Percentiles rank a stretch among this genome's conserved stretches.
These are phyloP conservation scores for Sinocyclocheilus anshuiensis DNA, from an alignment of 2,113 vertebrate genomes.

Conservation along the genomic window DNA sequence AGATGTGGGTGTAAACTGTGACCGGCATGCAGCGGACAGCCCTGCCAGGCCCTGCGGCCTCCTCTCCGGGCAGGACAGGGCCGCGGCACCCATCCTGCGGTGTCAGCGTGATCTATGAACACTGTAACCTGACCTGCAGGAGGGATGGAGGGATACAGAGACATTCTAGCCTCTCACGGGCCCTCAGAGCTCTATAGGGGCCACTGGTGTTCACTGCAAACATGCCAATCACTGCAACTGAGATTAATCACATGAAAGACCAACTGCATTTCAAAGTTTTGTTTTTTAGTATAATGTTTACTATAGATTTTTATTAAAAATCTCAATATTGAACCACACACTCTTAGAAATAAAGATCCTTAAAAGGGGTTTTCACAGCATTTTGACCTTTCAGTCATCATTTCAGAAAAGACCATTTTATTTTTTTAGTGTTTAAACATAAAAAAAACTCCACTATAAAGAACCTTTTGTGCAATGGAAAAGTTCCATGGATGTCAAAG, in stretches of 20 bases:
- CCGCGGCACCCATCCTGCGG: conserved; percentile 59
- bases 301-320: conserved; percentile 58
- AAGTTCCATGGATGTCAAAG: too few relatives aligned
- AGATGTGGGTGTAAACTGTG: conserved; percentile 5
- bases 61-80: conserved; percentile 49
- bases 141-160: conserved; percentile 61
- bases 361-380: too few relatives aligned
- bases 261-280: neutral
- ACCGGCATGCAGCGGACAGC: neutral
- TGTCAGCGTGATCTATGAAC: conserved; percentile 79
- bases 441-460: too few relatives aligned
- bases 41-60: neutral
- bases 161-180: conserved; percentile 56
- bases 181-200: conserved; percentile 69
- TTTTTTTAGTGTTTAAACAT: too few relatives aligned
- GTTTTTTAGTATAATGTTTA: neutral
- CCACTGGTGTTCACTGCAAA: conserved; percentile 71
- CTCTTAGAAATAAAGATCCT: too few relatives aligned
- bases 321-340: neutral
- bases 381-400: too few relatives aligned
- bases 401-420: too few relatives aligned
- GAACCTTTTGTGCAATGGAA: too few relatives aligned
- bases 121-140: conserved; percentile 73
- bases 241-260: conserved; percentile 59
- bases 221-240: conserved; percentile 62